Percentiles rank a stretch among this genome's conserved stretches.
These are phyloP conservation scores for Helicoverpa zea DNA, from an alignment of 1,140 invertebrate species.

Conservation along the genomic window DNA sequence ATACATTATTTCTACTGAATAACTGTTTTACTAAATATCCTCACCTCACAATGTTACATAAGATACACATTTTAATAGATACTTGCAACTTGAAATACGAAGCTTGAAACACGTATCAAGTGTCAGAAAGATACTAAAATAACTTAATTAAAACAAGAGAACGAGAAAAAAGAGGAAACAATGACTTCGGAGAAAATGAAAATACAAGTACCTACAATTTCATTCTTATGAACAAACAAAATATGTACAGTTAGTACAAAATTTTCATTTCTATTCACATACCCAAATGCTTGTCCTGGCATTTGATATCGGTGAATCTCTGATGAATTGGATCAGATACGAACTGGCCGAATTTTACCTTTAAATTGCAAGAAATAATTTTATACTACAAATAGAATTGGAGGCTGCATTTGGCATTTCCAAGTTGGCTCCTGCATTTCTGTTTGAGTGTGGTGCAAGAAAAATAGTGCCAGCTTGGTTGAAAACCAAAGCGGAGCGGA, in stretches of 20 bases:
- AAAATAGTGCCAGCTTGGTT: not conserved
- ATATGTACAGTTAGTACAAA: too few species aligned
- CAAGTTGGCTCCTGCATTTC: slow-evolving; percentile 44
- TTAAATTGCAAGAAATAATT: slow-evolving; percentile 35
- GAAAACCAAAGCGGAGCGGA: too few species aligned
- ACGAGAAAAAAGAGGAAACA: too few species aligned
- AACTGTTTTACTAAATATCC: slow-evolving; percentile 42
- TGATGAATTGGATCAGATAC: slow-evolving; percentile 54
- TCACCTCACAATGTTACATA: not conserved
- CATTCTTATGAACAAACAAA: too few species aligned
- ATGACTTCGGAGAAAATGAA: too few species aligned
- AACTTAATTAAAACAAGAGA: too few species aligned
- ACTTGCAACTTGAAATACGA: not conserved
- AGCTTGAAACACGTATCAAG: not conserved
- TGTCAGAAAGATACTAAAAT: too few species aligned
- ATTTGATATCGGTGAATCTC: slow-evolving; percentile 1
- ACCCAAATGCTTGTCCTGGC: not conserved
- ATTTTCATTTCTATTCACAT: too few species aligned
- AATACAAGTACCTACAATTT: too few species aligned
- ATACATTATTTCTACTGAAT: slow-evolving; percentile 76
- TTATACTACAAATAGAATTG: slow-evolving; percentile 21
- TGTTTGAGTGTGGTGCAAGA: slow-evolving; percentile 33
- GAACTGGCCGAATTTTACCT: not conserved
- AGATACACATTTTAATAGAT: not conserved
- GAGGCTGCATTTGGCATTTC: slow-evolving; percentile 42